phyloP scores from a whole-genome alignment of 2,888 invertebrate genomes.

The Antheraea assamensis region DNA sequence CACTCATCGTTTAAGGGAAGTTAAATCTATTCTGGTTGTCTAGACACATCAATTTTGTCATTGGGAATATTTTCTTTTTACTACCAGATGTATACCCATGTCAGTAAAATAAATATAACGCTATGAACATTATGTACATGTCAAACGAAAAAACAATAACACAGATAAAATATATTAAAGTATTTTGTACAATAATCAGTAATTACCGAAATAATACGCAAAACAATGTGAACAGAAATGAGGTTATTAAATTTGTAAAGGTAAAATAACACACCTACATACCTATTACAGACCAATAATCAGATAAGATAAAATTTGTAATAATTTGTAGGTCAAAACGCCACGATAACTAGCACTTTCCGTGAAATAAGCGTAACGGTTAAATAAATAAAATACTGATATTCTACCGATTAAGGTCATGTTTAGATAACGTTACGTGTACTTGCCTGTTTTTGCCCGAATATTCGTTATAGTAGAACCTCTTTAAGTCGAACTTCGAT shows the following conservation, averaged over 20 bases:
- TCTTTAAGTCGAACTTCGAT: too few species aligned
- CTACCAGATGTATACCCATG: too few species aligned
- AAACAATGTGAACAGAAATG: neutral
- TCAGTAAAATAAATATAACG: too few species aligned
- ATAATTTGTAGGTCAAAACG: slow-evolving; percentile 35
- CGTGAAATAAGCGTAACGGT: slow-evolving; percentile 14
- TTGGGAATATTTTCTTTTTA: too few species aligned
- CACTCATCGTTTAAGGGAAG: too few species aligned
- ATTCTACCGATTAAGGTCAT: slow-evolving; percentile 14
- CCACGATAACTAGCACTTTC: slow-evolving; percentile 30
- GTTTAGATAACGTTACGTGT: neutral
- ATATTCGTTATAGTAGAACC: neutral
- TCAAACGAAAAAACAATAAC: too few species aligned
- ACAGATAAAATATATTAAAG: too few species aligned
- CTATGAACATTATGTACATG: too few species aligned
- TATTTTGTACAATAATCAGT: too few species aligned
- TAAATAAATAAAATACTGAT: slow-evolving; percentile 13
- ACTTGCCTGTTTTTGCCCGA: neutral
- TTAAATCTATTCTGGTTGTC: too few species aligned
- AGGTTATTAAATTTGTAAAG: slow-evolving; percentile 3
- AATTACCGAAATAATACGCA: neutral
- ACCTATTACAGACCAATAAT: slow-evolving; percentile 16
- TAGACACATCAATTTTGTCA: too few species aligned
- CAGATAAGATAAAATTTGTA: slow-evolving; percentile 36
- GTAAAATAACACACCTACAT: slow-evolving; percentile 13